phyloP scores from a whole-genome alignment of 2,888 invertebrate genomes.

The Phymatocera aterrima region DNA sequence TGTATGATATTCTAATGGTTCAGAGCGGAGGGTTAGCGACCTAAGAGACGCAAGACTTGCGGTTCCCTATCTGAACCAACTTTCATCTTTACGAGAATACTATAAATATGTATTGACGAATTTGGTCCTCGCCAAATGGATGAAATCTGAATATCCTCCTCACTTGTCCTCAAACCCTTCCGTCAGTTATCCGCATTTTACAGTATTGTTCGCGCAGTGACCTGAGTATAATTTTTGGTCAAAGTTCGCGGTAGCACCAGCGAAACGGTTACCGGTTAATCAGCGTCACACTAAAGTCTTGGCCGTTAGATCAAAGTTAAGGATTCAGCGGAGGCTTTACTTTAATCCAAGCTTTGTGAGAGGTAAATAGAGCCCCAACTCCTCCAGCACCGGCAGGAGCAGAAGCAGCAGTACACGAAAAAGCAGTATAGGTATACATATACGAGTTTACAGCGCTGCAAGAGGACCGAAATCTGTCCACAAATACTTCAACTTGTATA shows the following conservation, averaged over 20 bases:
- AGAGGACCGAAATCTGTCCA: too few relatives aligned
- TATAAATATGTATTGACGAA: too few relatives aligned
- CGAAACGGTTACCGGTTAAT: constrained; percentile 13
- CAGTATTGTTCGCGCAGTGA: constrained; percentile 4
- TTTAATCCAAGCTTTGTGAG: constrained; percentile 43
- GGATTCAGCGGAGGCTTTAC: constrained; percentile 38
- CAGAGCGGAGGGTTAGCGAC: background rate
- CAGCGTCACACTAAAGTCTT: constrained; percentile 44
- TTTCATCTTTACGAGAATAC: too few relatives aligned
- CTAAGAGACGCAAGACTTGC: background rate
- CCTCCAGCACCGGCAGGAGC: background rate
- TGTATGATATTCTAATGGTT: background rate
- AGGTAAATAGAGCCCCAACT: constrained; percentile 32
- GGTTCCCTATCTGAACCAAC: too few relatives aligned
- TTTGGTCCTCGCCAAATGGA: too few relatives aligned
- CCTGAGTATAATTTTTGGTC: constrained; percentile 27
- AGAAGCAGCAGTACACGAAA: background rate
- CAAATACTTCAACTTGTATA: too few relatives aligned
- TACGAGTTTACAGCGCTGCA: too few relatives aligned
- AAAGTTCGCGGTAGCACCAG: background rate
- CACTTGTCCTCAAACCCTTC: too few relatives aligned
- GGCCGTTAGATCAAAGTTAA: constrained; percentile 41
- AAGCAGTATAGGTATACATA: background rate
- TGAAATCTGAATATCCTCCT: too few relatives aligned
- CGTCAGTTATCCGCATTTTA: too few relatives aligned